Evolutionary conservation across 2,113 vertebrate species (phyloP), one percentile per base, ranked within the genome.

Genomic region (Aythya baeri): DNA sequence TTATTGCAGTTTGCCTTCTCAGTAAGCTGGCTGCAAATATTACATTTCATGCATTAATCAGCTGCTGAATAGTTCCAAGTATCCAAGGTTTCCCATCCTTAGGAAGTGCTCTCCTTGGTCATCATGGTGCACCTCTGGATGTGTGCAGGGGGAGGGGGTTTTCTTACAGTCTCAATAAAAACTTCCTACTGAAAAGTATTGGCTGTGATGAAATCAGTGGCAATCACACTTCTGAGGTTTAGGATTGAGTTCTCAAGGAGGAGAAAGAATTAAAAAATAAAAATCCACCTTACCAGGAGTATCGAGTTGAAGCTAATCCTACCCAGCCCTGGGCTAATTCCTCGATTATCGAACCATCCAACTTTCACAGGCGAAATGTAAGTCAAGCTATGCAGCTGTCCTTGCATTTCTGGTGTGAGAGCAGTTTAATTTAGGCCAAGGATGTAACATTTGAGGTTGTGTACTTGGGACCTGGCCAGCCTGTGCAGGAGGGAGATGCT

Each of bases 381-480:
- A 83, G 86, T 70, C 43, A 74, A 96, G 62, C 70, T 92, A 16
- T 92, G 89, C 81, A 92, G 78, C 89, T 79, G 81, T 70, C 78
- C 84, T 85, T 86, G 74, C 38, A 7, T 75, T 91, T 46, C 55
- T 92, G 50, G 44, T 86, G 65, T 13, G 68, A 66, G 73, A 78
- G 63, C 44, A 58, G 66, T 72, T 90, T 79, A 76, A 62, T 89
- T 91, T 63, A 76, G 86, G 84, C 74, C 87, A 89, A 95, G 86
- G 86, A 85, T 78, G 5, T 31, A 65, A 7, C 54, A 25, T 10
- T 54, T 29, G 72, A 59, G 59, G 36, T 67, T 62, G 54, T 54
- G 43, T 32, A 20, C 74, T 26, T 93, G 94, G 66, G 63, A 31
- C 5, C 2, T 26, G n/a, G 78, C 70, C 94, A 84, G 54, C 49